Evolutionary conservation across 2,888 invertebrate genomes (phyloP), one percentile per base, ranked within the genome.

Genomic region (Podabrus alpinus): DNA sequence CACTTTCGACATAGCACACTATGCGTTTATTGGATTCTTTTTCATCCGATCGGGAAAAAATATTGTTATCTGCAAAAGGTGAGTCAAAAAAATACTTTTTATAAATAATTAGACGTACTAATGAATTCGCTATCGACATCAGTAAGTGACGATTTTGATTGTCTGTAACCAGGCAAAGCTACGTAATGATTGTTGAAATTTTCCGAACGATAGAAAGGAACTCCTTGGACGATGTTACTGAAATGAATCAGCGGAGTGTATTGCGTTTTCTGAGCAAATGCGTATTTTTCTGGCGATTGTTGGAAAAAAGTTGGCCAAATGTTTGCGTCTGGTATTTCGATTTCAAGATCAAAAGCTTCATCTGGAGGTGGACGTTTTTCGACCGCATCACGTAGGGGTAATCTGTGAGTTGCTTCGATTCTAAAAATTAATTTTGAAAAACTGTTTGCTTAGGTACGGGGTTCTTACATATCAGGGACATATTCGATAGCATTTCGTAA

Each of bases 401-500:
- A 79, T 74, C 92, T 87, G 75, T 88, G 84, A 85, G 90, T 82
- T 85, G 89, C 79, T 25, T 82, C 81, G 15, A 75, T 78, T 85
- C 89, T 84, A 87, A 79, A 85, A 85, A 83, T 82, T 73, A 80
- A 81, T 45, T 45, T 45, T 7, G 5, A 68, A 68, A 61, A 59
- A 59, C 5, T 24, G 15, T 15, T 19, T 7, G 29, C 61, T 70
- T 70, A 72, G 17, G 66, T 61, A 68, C 59, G 4, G 16, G 16
- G 15, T 68, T 82, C 85, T 85, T 83, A 88, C 88, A 86, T 80
- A 79, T 88, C 85, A 9, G 94, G 94, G 73, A 93, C 87, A 82
- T 91, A 93, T 87, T 95, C 95, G 2, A 95, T 94, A 1, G 95
- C 94, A 67, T 92, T 90, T 75, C 95, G 89, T 74, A 95, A 88